Base-by-base conservation (phyloP, 2,113 vertebrate species). In the Pogona vitticeps region DNA sequence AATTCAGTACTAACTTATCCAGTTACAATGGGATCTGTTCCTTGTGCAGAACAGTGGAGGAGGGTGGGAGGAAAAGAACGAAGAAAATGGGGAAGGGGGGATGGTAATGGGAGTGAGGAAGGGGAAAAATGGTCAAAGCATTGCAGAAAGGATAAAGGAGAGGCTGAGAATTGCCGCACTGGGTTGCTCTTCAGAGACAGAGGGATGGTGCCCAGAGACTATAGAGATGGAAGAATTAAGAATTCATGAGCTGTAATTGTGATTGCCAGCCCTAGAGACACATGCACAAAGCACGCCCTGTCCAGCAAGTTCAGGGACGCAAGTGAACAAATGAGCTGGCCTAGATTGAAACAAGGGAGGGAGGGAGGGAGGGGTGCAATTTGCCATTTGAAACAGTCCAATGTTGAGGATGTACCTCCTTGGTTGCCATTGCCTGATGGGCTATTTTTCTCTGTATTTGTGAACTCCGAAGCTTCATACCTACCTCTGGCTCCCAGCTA, bases 11-110 rank as follows among this genome's bases (percentile, higher is more conserved):
- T 73, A 87, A 87, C 13, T 76, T 38, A 63, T 20, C 90, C 84
- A 63, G 12, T 73, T 90, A 33, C 70, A 91, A 71, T 18, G 90
- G 59, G 72, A 93, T 63, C 71, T 88, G 76, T 59, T 91, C 56
- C 40, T 84, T 70, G 65, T 75, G 52, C 52, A 76, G 15, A 36
- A 67, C 40, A 13, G n/a, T 67, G 59, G 6, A 31, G 40, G 58
- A 6, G 61, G 31, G 46, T 52, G 46, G 10, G 46, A 52, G 13
- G 33, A 88, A 46, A 33, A 61, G 73, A 36, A 84, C 83, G 10
- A 6, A 18, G 68, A 36, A 56, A 83, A 31, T 46, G 31, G 58
- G 21, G 56, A 76, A 68, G 52, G 0, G 15, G 85, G 83, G 15
- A 2, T 1, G 71, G 4, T 23, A 46, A n/a, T 17, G 36, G 80